A percentile compares a stretch with the other conserved stretches of the same genome.
Conservation (phyloP, 2,113 vertebrate species). For the Probosciger aterrimus region DNA sequence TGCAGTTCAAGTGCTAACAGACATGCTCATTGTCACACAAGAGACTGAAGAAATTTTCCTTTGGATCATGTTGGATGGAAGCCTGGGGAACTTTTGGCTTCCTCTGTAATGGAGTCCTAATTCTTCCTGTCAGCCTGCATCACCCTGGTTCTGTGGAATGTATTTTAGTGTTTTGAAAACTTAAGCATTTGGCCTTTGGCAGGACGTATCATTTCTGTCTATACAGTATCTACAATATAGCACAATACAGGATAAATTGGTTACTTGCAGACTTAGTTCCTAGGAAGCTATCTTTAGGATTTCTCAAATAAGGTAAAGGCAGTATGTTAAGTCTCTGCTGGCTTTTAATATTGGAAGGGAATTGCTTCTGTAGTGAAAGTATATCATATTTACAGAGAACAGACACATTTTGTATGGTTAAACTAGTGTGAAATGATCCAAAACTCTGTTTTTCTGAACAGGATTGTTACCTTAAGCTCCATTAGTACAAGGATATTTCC, state of each 20-base stretch:
- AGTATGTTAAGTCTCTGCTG: not conserved
- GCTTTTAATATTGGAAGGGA: not conserved
- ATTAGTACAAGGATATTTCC: not conserved
- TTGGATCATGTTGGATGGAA: not conserved
- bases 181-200: not conserved
- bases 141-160: not conserved
- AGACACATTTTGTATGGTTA: not conserved
- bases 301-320: not conserved
- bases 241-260: not conserved
- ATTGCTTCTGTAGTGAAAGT: not conserved
- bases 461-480: not conserved
- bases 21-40: not conserved
- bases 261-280: not conserved
- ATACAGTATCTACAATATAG: not conserved
- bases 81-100: not conserved
- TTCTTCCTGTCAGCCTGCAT: not conserved
- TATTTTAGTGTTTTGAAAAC: not conserved
- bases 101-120: not conserved
- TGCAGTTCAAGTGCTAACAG: not conserved
- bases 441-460: not conserved
- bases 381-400: not conserved
- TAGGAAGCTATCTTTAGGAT: not conserved
- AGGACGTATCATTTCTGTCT: not conserved
- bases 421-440: not conserved
- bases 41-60: not conserved